Percentiles rank a stretch among this genome's conserved stretches.
These are phyloP conservation scores for Brotogeris chrysoptera DNA, from an alignment of 2,797 vertebrate genomes.

Conservation along the genomic window DNA sequence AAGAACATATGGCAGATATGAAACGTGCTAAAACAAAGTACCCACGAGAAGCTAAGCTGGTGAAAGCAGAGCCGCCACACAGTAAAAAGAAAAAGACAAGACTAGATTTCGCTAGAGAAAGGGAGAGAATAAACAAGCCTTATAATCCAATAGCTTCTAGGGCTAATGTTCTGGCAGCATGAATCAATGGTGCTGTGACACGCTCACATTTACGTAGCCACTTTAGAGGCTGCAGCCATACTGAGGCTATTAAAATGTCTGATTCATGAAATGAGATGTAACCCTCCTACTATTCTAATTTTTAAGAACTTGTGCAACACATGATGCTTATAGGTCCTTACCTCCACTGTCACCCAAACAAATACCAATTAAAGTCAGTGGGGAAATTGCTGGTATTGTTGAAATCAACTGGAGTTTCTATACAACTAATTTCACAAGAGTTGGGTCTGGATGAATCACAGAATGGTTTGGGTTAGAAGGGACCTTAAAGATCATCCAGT, in stretches of 20 bases:
- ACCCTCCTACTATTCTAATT: neutral
- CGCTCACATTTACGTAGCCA: neutral
- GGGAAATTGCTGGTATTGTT: neutral
- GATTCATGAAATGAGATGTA: neutral
- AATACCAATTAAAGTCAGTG: neutral
- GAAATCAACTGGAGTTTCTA: neutral
- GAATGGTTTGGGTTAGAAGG: neutral
- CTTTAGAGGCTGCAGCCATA: neutral
- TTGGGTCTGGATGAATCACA: neutral
- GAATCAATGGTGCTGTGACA: neutral
- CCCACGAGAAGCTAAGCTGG: neutral
- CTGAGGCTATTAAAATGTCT: neutral
- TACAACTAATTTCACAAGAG: neutral
- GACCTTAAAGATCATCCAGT: neutral
- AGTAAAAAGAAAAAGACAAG: neutral
- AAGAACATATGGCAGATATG: neutral
- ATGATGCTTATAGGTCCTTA: neutral
- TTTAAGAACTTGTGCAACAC: neutral
- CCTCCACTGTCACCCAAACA: neutral
- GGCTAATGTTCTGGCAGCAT: neutral
- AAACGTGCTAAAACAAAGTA: neutral
- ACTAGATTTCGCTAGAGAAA: neutral
- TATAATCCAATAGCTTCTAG: neutral
- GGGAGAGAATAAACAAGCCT: neutral
- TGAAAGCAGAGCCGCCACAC: neutral